These are phyloP conservation scores for Sitobion miscanthi DNA, from an alignment of 1,140 invertebrate species.

Conservation along the genomic window DNA sequence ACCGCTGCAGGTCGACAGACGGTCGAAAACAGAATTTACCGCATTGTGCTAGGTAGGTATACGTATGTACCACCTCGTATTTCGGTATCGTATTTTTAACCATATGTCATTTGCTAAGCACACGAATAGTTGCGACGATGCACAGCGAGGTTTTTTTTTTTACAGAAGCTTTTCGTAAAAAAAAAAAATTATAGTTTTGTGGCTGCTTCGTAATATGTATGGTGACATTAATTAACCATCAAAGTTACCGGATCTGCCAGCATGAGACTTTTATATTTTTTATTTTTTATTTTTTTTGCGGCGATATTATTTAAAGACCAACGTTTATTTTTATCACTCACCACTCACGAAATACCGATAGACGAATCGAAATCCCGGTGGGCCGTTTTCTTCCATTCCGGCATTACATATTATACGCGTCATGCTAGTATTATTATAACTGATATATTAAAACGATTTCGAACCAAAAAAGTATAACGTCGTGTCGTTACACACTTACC, in stretches of 20 bases:
- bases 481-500: background rate
- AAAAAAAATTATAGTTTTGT: background rate
- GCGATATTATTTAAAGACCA: conserved; percentile 3
- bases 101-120: background rate
- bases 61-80: background rate
- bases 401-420: background rate
- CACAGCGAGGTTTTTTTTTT: background rate
- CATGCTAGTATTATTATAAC: background rate
- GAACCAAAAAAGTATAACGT: background rate
- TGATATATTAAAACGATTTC: background rate
- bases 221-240: conserved; percentile 14
- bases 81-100: conserved; percentile 7
- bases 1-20: background rate
- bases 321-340: conserved; percentile 11
- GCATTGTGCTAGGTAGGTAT: background rate
- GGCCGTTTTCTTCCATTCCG: background rate
- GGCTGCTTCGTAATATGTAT: conserved; percentile 11
- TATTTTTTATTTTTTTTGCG: background rate
- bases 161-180: background rate
- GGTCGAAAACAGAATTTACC: background rate
- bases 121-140: background rate
- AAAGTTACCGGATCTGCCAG: background rate
- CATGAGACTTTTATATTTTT: background rate
- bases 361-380: background rate
- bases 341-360: conserved; percentile 13